Evolutionary conservation across 2,888 invertebrate genomes (phyloP), one percentile per base, ranked within the genome.

Genomic region (Dicranocentrus wangi): DNA sequence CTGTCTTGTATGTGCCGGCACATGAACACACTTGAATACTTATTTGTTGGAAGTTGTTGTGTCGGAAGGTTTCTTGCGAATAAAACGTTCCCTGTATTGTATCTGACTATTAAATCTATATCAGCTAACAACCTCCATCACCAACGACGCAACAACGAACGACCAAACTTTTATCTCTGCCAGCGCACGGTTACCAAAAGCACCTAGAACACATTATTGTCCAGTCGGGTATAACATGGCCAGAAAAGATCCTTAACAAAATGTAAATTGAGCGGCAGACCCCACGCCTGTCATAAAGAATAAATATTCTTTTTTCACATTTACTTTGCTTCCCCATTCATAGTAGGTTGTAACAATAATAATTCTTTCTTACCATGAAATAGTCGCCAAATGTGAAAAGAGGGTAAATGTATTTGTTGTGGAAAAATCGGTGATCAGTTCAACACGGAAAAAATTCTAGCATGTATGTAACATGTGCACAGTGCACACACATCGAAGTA

Each of bases 201-300:
- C 47, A 47, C 47, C 47, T 47, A 53, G 21, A 53, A 23, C 21
- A 53, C 23, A 47, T 47, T 3, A 13, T 21, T 53, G 53, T 53
- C 53, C 53, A 53, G 19, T 53, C 13, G 13, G 21, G 3, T 8
- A 53, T n/a, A 53, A 23, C 23, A 53, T 53, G 23, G 21, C 13
- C 19, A 19, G 19, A 53, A 53, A 53, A 53, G 53, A 53, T 53
- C 7, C n/a, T 19, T 53, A 53, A 23, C 53, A 53, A 53, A 21
- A 53, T 53, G 53, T 53, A 53, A 53, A 53, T 53, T 19, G 53
- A 53, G 53, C 21, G 53, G 21, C 23, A 21, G 53, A 21, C 55
- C 55, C 55, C 7, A 55, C 25, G 55, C 55, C 55, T 55, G 55
- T 55, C 55, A 23, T 13, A 25, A 25, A 23, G 55, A 55, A 55